Evolutionary conservation across 2,888 invertebrate genomes (phyloP).

Genomic region (Empis stercorea): DNA sequence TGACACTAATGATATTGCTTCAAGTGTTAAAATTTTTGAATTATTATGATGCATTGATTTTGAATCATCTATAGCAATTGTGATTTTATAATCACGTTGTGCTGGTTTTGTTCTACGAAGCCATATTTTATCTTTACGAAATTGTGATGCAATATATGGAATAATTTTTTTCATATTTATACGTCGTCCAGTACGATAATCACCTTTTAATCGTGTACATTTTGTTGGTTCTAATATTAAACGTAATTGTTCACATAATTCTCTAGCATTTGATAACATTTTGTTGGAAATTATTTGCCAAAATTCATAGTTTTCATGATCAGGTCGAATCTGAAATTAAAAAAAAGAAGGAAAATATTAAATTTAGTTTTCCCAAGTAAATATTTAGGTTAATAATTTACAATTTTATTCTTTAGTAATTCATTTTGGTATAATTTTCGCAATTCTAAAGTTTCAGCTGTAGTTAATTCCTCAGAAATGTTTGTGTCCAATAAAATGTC

Average conservation of each 20-base stretch:
- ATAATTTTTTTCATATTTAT: constrained; percentile 97
- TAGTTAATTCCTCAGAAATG: constrained; percentile 22
- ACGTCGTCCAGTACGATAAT: constrained; percentile 90
- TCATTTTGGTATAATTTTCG: constrained; percentile 30
- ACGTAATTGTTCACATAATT: constrained; percentile 85
- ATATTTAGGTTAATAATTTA: constrained; percentile 15
- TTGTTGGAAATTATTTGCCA: constrained; percentile 34
- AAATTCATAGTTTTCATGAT: constrained; percentile 27
- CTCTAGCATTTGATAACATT: constrained; percentile 51
- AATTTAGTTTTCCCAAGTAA: not conserved
- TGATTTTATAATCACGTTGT: constrained; percentile 90
- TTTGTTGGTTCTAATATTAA: constrained; percentile 92
- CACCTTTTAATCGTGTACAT: constrained; percentile 82
- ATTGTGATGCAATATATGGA: constrained; percentile 97
- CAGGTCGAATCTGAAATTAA: constrained; percentile 17
- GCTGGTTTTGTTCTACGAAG: constrained; percentile 87
- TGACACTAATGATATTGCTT: constrained; percentile 83
- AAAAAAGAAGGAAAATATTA: no score
- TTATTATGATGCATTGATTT: constrained; percentile 79
- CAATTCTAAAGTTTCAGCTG: constrained; percentile 25
- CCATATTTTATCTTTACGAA: constrained; percentile 99
- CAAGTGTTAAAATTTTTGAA: constrained; percentile 84
- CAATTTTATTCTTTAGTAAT: constrained; percentile 20
- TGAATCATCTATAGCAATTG: constrained; percentile 94
- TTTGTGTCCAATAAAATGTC: constrained; percentile 27